Base-by-base conservation (phyloP, 2,113 vertebrate genomes). In the Setophaga kirtlandii region DNA sequence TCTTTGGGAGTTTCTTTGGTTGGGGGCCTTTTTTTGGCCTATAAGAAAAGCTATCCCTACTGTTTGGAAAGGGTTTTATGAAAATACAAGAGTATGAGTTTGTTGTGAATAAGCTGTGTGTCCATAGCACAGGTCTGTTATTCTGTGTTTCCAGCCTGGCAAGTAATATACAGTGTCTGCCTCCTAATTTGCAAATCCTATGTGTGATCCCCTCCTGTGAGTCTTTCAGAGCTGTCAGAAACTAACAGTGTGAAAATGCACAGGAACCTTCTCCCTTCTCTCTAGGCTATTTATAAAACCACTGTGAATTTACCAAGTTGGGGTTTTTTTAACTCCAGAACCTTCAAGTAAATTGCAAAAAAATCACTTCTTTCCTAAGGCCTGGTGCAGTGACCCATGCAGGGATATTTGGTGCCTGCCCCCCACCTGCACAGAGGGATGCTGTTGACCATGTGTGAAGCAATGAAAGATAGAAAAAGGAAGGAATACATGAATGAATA, bases 201-300 rank as follows among this genome's bases (percentile, higher is more conserved):
- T 7, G 9, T 7, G 6, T 59, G 67, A 77, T 88, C 67, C 63
- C 70, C 85, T 93, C 83, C 91, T 59, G 87, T 5, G 46, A 63
- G 76, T 88, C 84, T 94, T 64, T 94, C 84, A 77, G 84, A 94
- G 84, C 89, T 93, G 95, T 90, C 94, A 96, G 59, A 83, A 93
- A 83, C 55, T 9, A 87, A 55, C 78, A 44, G 87, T 2, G 1
- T 63, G 84, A 93, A 93, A 95, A 94, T 20, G 21, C 78, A 47
- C 15, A 15, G 84, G 75, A 89, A 35, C 67, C 14, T 67, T 64
- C 74, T 84, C 65, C 65, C 44, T 89, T 68, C 70, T 20, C 41
- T 83, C 60, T 58, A 55, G 62, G 65, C 62, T 82, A 76, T 87
- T 94, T 89, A 83, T 95, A 80, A 91, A 97, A 83, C 70, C 74